Evolutionary conservation across 2,113 vertebrate genomes (phyloP).

Genomic region (Labeo rohita): DNA sequence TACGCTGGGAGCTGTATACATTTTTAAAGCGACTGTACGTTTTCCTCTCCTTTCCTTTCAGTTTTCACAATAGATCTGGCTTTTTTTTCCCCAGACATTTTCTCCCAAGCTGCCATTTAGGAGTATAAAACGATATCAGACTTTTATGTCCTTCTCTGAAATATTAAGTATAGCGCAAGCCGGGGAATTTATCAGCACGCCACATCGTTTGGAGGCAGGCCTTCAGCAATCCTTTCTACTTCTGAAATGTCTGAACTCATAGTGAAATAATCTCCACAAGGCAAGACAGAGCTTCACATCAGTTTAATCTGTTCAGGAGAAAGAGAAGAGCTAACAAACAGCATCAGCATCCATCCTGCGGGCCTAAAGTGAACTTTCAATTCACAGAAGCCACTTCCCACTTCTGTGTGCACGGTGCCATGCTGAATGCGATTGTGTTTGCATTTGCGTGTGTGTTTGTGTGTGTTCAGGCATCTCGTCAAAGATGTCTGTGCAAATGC

Average conservation of each 20-base stretch:
- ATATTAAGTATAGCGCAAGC: conserved; percentile 50
- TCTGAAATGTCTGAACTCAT: conserved; percentile 54
- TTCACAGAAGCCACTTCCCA: conserved; percentile 34
- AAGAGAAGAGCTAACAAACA: conserved; percentile 44
- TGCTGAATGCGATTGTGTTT: neutral
- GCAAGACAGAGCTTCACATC: conserved; percentile 36
- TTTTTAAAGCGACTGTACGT: conserved; percentile 66
- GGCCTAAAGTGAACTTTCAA: conserved; percentile 26
- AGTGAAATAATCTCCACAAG: conserved; percentile 45
- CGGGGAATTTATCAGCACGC: conserved; percentile 54
- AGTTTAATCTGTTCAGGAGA: conserved; percentile 44
- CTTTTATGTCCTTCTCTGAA: conserved; percentile 57
- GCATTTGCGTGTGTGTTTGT: neutral
- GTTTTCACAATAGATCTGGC: conserved; percentile 61
- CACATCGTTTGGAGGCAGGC: conserved; percentile 43
- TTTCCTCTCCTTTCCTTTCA: conserved; percentile 15
- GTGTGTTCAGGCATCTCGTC: conserved; percentile 16
- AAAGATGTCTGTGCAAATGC: conserved; percentile 7
- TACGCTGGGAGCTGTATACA: conserved; percentile 69
- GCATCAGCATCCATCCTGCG: conserved; percentile 47
- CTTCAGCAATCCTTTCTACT: conserved; percentile 51
- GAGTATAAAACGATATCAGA: conserved; percentile 58
- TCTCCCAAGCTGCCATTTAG: conserved; percentile 62
- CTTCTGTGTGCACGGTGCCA: neutral
- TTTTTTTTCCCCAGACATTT: conserved; percentile 57